Conservation (phyloP, 2,797 vertebrate genomes). For the Dipus sagitta region DNA sequence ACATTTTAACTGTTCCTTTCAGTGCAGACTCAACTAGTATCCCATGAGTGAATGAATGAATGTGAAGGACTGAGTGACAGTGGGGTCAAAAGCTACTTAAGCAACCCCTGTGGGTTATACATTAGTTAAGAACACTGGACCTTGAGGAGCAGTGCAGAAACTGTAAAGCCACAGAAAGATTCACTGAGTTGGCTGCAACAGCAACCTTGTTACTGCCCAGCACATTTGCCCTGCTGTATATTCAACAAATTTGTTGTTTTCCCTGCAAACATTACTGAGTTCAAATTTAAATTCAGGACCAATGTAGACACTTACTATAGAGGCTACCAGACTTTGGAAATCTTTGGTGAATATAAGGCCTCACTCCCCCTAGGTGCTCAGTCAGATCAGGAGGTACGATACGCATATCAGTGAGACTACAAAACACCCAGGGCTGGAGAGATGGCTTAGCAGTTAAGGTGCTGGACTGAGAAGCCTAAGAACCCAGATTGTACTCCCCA, state of each 20-base stretch:
- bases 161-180: not conserved
- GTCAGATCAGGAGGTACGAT: not conserved
- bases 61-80: not conserved
- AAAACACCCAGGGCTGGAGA: not conserved
- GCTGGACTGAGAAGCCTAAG: no score
- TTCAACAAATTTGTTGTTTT: not conserved
- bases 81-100: not conserved
- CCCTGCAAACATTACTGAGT: not conserved
- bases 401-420: not conserved
- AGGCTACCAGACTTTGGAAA: not conserved
- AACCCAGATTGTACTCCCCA: no score
- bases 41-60: not conserved
- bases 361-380: not conserved
- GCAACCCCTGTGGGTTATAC: not conserved
- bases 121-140: not conserved
- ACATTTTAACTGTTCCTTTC: not conserved
- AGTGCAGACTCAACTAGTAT: not conserved
- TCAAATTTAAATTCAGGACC: conserved; percentile 4
- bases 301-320: not conserved
- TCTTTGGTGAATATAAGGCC: not conserved
- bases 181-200: not conserved
- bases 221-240: not conserved
- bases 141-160: not conserved
- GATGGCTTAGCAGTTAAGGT: no score
- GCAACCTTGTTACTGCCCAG: not conserved